Conservation (phyloP, 2,888 invertebrate genomes). For the Steinernema scapterisci region DNA sequence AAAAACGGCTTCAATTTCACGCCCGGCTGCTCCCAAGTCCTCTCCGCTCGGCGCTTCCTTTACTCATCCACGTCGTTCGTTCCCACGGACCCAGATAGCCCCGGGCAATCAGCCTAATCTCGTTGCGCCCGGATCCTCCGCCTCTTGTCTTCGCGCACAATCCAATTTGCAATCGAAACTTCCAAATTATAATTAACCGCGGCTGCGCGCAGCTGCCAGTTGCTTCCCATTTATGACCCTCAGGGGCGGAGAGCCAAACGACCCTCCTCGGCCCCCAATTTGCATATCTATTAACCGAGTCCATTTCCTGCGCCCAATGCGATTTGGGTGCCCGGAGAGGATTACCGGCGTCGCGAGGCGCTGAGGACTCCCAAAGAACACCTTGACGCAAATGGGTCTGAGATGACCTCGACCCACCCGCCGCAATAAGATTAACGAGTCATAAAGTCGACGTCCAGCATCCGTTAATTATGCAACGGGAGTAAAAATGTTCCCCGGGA, state of each 20-base stretch:
- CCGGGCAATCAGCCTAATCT: conserved; percentile 19
- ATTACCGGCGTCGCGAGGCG: conserved; percentile 6
- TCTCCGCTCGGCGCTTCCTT: not conserved
- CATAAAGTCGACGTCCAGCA: not conserved
- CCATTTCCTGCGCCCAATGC: not conserved
- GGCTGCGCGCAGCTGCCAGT: not conserved
- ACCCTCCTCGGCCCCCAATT: conserved; percentile 5
- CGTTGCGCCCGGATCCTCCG: conserved; percentile 11
- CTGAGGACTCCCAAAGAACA: not conserved
- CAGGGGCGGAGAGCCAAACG: not conserved
- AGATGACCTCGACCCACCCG: conserved; percentile 29
- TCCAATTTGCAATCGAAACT: conserved; percentile 32
- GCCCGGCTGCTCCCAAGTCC: not conserved
- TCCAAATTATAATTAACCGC: conserved; percentile 14
- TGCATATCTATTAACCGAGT: conserved; percentile 25
- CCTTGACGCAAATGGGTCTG: not conserved
- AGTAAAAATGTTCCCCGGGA: conserved; percentile 11
- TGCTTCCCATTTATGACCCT: conserved; percentile 11
- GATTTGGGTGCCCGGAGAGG: conserved; percentile 1
- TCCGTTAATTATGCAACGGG: conserved; percentile 15
- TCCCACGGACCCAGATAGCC: not conserved
- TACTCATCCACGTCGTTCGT: not conserved
- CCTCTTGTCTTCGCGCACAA: conserved; percentile 30
- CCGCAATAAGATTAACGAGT: conserved; percentile 14
- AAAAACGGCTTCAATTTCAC: not conserved